Base-by-base conservation (phyloP, 2,888 invertebrate species). In the Frankliniella intonsa region DNA sequence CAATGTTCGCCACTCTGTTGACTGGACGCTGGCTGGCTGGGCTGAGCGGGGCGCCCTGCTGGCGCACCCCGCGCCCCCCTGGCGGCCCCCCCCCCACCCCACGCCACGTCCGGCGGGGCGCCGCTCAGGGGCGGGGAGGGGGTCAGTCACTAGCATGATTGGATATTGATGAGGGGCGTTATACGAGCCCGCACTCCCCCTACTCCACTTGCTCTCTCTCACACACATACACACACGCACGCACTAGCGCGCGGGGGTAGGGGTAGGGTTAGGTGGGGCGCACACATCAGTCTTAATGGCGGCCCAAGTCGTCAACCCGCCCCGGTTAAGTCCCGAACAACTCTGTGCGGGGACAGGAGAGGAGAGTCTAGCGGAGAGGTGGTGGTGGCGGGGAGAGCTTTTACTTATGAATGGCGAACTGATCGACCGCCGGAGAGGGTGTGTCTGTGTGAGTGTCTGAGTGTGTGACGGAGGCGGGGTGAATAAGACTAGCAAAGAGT, bases 111-210 rank as follows among this genome's bases (percentile, higher is more conserved):
- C 69, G 22, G 69, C 69, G 22, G 69, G 69, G 25, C 69, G 22
- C 25, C 25, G 5, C 69, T 22, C n/a, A 12, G 25, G 17, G 55
- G 55, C 55, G 14, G 14, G 17, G 14, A 8, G 1, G 55, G 17
- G 55, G 12, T 55, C 17, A 55, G 55, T 55, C 14, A 14, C 14
- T 55, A 55, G 69, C 69, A 76, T 76, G 69, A 76, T 76, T 76
- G 69, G 69, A 76, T 76, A 76, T 76, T 76, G 69, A 76, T 76
- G 69, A 76, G 69, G 25, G 69, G 25, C 69, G 69, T 76, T 76
- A 76, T 38, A 38, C 38, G 38, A 38, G 38, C 38, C 38, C 38
- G 38, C 3, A 38, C 38, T 38, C 38, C 38, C 38, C 38, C 38
- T 38, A 3, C 38, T 5, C 38, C 38, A 38, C 5, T 38, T 5